phyloP scores from a whole-genome alignment of 1,140 invertebrate genomes.

The Schlechtendalia chinensis region DNA sequence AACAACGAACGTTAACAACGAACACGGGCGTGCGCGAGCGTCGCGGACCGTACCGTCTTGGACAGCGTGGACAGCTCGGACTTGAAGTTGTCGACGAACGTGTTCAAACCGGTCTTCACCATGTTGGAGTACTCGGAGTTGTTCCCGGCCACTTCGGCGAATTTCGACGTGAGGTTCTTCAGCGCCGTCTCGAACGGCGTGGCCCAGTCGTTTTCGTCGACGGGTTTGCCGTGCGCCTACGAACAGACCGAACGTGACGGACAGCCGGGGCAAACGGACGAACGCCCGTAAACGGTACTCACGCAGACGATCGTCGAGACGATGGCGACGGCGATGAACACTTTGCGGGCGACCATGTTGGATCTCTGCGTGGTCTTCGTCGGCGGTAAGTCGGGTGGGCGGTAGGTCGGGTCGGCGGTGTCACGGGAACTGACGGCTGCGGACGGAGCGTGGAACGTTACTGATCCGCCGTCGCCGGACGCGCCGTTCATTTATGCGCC shows the following conservation, averaged over 20 bases:
- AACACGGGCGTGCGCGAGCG: not conserved
- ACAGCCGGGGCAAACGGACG: too few relatives aligned
- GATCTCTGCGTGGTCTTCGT: not conserved
- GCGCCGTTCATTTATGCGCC: too few relatives aligned
- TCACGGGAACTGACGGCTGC: not conserved
- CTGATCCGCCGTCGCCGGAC: not conserved
- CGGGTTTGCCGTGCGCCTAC: not conserved
- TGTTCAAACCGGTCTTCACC: not conserved
- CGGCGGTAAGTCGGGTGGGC: not conserved
- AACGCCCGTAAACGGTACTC: not conserved
- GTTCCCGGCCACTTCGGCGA: not conserved
- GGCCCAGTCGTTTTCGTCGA: not conserved
- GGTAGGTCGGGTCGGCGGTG: not conserved
- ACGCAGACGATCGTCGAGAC: not conserved
- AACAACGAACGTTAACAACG: not conserved
- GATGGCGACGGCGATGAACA: slow-evolving; percentile 2
- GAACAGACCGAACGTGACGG: too few relatives aligned
- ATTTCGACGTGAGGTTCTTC: not conserved
- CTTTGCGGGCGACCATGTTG: slow-evolving; percentile 3
- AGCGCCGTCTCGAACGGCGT: not conserved
- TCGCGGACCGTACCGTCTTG: not conserved
- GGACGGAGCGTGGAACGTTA: not conserved
- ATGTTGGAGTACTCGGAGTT: not conserved
- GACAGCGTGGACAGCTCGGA: not conserved
- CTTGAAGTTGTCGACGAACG: not conserved